Evolutionary conservation across 2,888 invertebrate species (phyloP).

Genomic region (Diarsia brunnea): DNA sequence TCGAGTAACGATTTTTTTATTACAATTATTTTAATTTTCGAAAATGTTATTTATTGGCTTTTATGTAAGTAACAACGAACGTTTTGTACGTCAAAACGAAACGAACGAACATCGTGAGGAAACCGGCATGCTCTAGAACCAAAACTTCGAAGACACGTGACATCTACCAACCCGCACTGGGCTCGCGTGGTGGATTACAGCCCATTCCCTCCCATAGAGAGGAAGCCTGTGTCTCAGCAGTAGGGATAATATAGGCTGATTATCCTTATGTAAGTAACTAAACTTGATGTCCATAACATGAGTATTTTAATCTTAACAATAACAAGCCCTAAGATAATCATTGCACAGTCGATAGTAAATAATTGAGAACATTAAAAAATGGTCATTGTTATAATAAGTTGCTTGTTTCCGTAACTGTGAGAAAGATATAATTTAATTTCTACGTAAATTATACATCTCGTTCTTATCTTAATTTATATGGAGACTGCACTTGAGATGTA

Average conservation of each 20-base stretch:
- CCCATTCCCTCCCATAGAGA: too few relatives aligned
- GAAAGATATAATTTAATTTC: slow-evolving; percentile 8
- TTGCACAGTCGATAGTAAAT: not conserved
- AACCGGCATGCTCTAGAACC: too few relatives aligned
- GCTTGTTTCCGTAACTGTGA: slow-evolving; percentile 7
- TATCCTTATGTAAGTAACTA: too few relatives aligned
- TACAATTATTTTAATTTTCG: not conserved
- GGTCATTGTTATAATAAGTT: not conserved
- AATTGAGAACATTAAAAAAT: not conserved
- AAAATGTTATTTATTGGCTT: not conserved
- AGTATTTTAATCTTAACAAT: too few relatives aligned
- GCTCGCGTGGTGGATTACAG: too few relatives aligned
- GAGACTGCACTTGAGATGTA: slow-evolving; percentile 1
- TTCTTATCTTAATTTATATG: not conserved
- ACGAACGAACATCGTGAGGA: too few relatives aligned
- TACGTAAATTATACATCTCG: slow-evolving; percentile 4
- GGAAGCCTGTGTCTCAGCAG: too few relatives aligned
- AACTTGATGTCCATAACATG: not conserved
- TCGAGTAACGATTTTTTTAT: not conserved
- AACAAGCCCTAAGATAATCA: not conserved
- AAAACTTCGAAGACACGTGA: too few relatives aligned
- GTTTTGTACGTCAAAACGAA: too few relatives aligned
- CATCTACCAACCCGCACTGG: too few relatives aligned
- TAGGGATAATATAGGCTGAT: too few relatives aligned
- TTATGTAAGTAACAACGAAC: not conserved